These are phyloP conservation scores for Sebastes oblongus DNA, from an alignment of 2,797 vertebrate species.

Conservation along the genomic window DNA sequence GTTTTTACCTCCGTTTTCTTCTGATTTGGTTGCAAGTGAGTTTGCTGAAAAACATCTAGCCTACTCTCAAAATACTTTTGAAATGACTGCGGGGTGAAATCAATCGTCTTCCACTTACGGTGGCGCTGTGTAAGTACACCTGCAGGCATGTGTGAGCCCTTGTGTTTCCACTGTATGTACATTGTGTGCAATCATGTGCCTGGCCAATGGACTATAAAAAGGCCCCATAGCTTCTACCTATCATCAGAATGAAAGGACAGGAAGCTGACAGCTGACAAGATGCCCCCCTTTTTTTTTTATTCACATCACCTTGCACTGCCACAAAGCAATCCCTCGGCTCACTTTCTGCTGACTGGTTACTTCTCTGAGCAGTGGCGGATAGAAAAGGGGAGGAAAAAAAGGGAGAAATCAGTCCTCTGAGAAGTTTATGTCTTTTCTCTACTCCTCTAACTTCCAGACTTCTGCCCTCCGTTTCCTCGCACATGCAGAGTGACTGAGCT, in stretches of 20 bases:
- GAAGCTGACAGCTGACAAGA: constrained; percentile 65
- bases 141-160: background rate
- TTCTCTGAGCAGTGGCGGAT: constrained; percentile 44
- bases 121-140: background rate
- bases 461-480: constrained; percentile 14
- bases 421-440: constrained; percentile 51
- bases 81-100: constrained; percentile 60
- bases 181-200: background rate
- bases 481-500: constrained; percentile 30
- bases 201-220: background rate
- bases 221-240: constrained; percentile 58
- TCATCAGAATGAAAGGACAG: constrained; percentile 52
- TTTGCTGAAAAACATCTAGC: constrained; percentile 27
- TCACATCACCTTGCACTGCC: constrained; percentile 38
- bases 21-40: constrained; percentile 29
- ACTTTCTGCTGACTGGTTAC: constrained; percentile 72
- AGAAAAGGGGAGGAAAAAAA: constrained; percentile 2
- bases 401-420: constrained; percentile 32
- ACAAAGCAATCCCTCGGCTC: constrained; percentile 47
- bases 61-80: constrained; percentile 38
- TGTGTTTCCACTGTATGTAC: background rate
- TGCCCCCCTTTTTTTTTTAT: constrained; percentile 1
- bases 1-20: constrained; percentile 17
- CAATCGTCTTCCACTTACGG: constrained; percentile 46
- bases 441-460: constrained; percentile 15